Base-by-base conservation (phyloP, 2,113 vertebrate species). In the Engystomops pustulosus region DNA sequence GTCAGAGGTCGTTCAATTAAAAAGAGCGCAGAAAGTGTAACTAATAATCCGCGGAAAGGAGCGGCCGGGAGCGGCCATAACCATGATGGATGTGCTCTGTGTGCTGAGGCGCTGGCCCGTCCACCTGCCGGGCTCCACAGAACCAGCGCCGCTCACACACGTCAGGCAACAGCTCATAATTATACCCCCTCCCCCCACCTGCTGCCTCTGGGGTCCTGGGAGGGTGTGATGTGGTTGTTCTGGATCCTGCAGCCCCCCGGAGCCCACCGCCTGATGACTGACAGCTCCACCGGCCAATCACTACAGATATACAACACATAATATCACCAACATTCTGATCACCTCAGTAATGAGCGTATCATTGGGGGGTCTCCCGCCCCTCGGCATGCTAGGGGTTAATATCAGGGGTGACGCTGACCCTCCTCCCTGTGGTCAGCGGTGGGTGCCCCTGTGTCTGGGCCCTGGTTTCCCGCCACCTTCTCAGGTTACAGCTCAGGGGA, bases 91-190 rank as follows among this genome's bases (percentile, higher is more conserved):
- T 98, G 89, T 93, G 91, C 94, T 91, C 93, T 97, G 95, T 96
- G 96, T 18, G 58, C 58, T 95, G 94, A 95, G 94, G 94, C 91
- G 90, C 90, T 89, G 92, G 93, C 91, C 90, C 91, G 93, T 99
- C 96, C 98, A 99, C 97, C 98, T 99, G 98, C 96, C 96, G 96
- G 90, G 95, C 92, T 90, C 91, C 92, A 81, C 88, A 96, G 95
- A 95, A 95, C 92, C 92, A 92, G 90, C 94, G 94, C 89, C 90
- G 94, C 92, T 95, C 95, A 92, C 96, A 97, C 92, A 93, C 95
- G 95, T 99, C 97, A 96, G 94, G 94, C 93, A 90, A 96, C 96
- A 98, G 96, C 96, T 97, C 95, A 93, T 99, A 97, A 98, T 98
- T 94, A 92, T 93, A 88, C 87, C 86, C 49, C 88, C 51, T 67